phyloP scores from a whole-genome alignment of 2,888 invertebrate genomes.

The Alloplasta piceator region DNA sequence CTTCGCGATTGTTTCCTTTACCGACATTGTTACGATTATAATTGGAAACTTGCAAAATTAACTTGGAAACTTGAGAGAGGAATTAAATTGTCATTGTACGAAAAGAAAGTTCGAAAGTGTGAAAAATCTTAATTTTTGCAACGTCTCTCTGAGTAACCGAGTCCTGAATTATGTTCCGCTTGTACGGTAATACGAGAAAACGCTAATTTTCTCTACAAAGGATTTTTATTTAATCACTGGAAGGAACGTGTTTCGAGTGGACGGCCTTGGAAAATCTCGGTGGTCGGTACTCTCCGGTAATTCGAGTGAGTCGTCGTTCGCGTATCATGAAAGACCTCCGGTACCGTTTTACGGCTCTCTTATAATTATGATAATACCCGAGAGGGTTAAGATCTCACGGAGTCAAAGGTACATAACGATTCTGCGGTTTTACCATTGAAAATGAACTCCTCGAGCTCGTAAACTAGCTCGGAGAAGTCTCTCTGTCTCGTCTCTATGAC shows the following conservation, averaged over 20 bases:
- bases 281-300: slow-evolving; percentile 2
- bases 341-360: slow-evolving; percentile 29
- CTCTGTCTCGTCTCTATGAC: slow-evolving; percentile 1
- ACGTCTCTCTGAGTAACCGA: slow-evolving; percentile 5
- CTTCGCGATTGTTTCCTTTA: no score
- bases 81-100: neutral
- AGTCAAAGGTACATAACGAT: slow-evolving; percentile 36
- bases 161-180: slow-evolving; percentile 36
- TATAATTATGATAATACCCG: slow-evolving; percentile 40
- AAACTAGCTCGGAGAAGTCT: slow-evolving; percentile 26
- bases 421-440: slow-evolving; percentile 13
- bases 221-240: slow-evolving; percentile 29
- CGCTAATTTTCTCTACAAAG: slow-evolving; percentile 26
- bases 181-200: neutral
- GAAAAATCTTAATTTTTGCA: slow-evolving; percentile 24
- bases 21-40: no score
- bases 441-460: slow-evolving; percentile 20
- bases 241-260: slow-evolving; percentile 40
- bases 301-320: slow-evolving; percentile 14
- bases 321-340: slow-evolving; percentile 32
- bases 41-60: no score
- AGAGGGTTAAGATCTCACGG: slow-evolving; percentile 26
- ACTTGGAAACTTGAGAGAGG: no score
- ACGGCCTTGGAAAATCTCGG: slow-evolving; percentile 27
- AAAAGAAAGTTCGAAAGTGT: neutral